Percentiles rank a stretch among this genome's conserved stretches.
These are phyloP conservation scores for Microplitis deprimator DNA, from an alignment of 2,888 invertebrate species.

Conservation along the genomic window DNA sequence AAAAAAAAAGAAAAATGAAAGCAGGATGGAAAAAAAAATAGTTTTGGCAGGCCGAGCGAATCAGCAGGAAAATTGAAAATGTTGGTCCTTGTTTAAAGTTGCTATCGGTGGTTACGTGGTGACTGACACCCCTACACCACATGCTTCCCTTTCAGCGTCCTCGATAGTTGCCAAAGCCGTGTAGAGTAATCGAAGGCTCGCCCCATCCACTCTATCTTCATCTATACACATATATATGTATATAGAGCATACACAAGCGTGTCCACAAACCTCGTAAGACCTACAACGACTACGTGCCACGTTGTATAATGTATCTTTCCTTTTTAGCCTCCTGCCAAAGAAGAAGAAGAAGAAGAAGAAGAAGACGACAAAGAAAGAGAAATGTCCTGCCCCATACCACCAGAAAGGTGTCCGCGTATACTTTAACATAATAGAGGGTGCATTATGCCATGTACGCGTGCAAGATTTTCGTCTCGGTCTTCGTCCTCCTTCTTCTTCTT, in stretches of 20 bases:
- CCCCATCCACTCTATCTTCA: not conserved
- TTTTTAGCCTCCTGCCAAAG: constrained; percentile 48
- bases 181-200: not conserved
- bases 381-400: constrained; percentile 16
- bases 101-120: constrained; percentile 44
- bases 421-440: constrained; percentile 67
- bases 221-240: not conserved
- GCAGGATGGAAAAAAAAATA: constrained; percentile 39
- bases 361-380: not conserved
- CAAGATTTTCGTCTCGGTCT: constrained; percentile 26
- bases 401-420: constrained; percentile 51
- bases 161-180: constrained; percentile 4
- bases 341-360: constrained; percentile 35
- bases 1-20: not conserved
- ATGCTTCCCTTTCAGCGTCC: not conserved
- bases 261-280: not conserved
- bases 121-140: constrained; percentile 10
- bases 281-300: constrained; percentile 23
- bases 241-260: not conserved
- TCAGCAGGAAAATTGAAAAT: constrained; percentile 56
- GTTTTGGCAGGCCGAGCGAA: constrained; percentile 35
- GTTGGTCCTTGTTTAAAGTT: constrained; percentile 53
- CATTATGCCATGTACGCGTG: constrained; percentile 65
- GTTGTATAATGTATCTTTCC: constrained; percentile 60
- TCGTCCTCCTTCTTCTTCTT: not conserved